Conservation (phyloP, 2,113 vertebrate species). For the Thryonomys swinderianus region DNA sequence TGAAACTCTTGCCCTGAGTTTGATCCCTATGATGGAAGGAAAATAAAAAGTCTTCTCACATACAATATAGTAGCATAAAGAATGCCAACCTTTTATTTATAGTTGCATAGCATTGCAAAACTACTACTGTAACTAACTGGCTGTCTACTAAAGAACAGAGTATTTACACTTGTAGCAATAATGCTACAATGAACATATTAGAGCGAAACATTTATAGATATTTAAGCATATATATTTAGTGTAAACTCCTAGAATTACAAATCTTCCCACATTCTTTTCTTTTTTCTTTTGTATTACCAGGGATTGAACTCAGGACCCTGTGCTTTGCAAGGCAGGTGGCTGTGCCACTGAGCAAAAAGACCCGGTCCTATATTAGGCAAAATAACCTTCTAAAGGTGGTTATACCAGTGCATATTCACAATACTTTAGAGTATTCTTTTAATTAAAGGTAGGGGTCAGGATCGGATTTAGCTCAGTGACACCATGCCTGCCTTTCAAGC, state of each 20-base stretch:
- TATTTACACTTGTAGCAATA: conserved; percentile 32
- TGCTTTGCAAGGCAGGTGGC: too few relatives aligned
- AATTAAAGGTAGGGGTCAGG: not conserved
- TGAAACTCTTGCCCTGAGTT: too few relatives aligned
- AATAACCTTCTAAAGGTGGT: not conserved
- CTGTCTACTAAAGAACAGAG: not conserved
- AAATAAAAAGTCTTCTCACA: too few relatives aligned
- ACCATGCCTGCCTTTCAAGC: too few relatives aligned
- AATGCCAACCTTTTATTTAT: not conserved
- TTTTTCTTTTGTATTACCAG: too few relatives aligned
- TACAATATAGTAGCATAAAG: too few relatives aligned
- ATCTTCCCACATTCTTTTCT: not conserved
- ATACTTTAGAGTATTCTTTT: not conserved
- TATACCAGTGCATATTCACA: not conserved
- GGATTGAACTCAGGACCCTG: too few relatives aligned
- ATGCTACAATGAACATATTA: not conserved
- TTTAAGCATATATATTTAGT: not conserved
- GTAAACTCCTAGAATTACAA: conserved; percentile 14
- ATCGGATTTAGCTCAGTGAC: too few relatives aligned
- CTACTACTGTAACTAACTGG: not conserved
- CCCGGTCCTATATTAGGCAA: not conserved
- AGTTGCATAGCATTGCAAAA: not conserved
- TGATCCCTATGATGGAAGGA: too few relatives aligned
- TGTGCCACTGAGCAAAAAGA: too few relatives aligned
- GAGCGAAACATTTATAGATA: not conserved